Conservation (phyloP, 2,113 vertebrate species). For the Solenodon paradoxus region DNA sequence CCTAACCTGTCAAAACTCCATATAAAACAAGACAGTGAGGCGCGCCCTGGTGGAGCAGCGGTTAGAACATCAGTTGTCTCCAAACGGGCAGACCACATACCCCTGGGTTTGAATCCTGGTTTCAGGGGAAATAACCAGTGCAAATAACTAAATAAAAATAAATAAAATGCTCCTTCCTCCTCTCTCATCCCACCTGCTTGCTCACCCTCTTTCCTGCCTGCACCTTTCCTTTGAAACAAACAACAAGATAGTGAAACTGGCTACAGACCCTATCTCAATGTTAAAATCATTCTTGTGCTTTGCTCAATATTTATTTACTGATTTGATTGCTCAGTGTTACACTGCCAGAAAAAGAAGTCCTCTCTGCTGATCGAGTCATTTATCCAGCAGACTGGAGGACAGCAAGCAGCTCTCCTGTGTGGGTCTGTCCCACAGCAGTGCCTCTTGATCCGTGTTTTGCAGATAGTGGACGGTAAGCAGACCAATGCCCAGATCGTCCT, state of each 20-base stretch:
- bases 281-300: not conserved
- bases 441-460: slow-evolving; percentile 60
- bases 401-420: not conserved
- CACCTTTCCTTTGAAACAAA: too few species aligned
- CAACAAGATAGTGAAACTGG: not conserved
- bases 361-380: not conserved
- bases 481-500: slow-evolving; percentile 83
- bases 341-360: not conserved
- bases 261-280: not conserved
- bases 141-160: too few species aligned
- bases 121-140: too few species aligned
- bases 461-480: slow-evolving; percentile 83
- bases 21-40: not conserved
- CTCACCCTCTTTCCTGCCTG: too few species aligned
- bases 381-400: not conserved
- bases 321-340: not conserved
- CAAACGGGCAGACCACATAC: too few species aligned
- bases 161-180: too few species aligned
- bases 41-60: too few species aligned
- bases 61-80: too few species aligned
- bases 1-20: not conserved
- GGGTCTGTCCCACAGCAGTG: not conserved
- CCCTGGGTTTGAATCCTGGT: too few species aligned
- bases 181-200: too few species aligned
- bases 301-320: not conserved